Percentiles rank a stretch among this genome's conserved stretches.
Evolutionary conservation across 64 coral and sea anemone genomes (phyloP).

Genomic region (Astreopora myriophthalma): DNA sequence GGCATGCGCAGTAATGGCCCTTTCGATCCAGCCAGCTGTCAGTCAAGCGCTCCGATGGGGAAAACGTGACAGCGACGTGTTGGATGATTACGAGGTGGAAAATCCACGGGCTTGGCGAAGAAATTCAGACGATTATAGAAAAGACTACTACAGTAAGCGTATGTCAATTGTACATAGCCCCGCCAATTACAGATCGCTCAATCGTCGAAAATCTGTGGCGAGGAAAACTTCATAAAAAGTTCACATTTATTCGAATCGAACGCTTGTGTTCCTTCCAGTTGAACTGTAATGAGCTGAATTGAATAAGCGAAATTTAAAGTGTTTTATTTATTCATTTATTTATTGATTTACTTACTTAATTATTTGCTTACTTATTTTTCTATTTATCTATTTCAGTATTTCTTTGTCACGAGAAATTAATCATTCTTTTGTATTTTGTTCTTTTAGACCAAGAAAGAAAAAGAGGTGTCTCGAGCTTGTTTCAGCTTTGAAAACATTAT

Average conservation of each 20-base stretch:
- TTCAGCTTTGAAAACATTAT: background rate
- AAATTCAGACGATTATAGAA: background rate
- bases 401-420: background rate
- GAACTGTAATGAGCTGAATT: no score
- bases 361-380: no score
- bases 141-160: background rate
- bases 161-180: background rate
- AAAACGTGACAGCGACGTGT: background rate
- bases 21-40: background rate
- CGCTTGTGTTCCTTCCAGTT: no score
- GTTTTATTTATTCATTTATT: no score
- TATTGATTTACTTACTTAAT: no score
- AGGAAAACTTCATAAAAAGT: no score
- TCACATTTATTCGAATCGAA: no score
- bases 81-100: background rate
- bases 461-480: background rate
- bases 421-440: background rate
- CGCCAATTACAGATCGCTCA: no score
- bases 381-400: no score
- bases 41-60: constrained; percentile 30
- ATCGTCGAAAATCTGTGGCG: no score
- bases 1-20: background rate
- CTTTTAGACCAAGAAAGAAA: background rate
- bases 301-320: no score
- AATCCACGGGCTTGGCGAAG: background rate